A percentile compares a stretch with the other conserved stretches of the same genome.
These are phyloP conservation scores for Blennius ocellaris DNA, from an alignment of 2,113 vertebrate species.

Conservation along the genomic window DNA sequence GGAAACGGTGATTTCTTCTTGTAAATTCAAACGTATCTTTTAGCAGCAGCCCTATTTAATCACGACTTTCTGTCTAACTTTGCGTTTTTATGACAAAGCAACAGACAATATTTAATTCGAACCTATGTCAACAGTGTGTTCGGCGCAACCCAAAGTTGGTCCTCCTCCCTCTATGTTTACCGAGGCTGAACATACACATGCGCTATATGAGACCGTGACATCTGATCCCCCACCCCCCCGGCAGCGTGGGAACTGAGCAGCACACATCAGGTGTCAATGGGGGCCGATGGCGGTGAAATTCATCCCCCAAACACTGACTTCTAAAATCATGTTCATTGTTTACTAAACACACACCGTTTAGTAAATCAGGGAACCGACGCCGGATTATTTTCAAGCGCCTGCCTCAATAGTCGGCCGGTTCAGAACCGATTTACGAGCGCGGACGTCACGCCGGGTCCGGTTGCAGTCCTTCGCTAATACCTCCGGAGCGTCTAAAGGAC, in stretches of 20 bases:
- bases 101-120: background rate
- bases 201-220: conserved; percentile 32
- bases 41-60: too few species aligned
- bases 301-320: conserved; percentile 15
- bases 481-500: conserved; percentile 42
- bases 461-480: conserved; percentile 24
- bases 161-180: conserved; percentile 18
- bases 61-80: too few species aligned
- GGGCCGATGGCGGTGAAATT: background rate
- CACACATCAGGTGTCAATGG: conserved; percentile 11
- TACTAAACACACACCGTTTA: background rate
- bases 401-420: background rate
- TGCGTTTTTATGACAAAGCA: background rate
- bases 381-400: conserved; percentile 14
- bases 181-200: conserved; percentile 9
- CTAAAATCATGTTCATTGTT: conserved; percentile 25
- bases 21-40: too few species aligned
- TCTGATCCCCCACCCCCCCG: conserved; percentile 27
- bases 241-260: conserved; percentile 28
- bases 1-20: too few species aligned
- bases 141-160: background rate
- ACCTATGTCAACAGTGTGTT: background rate
- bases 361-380: too few species aligned
- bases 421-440: conserved; percentile 33
- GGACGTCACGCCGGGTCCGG: conserved; percentile 27